phyloP scores from a whole-genome alignment of 2,888 invertebrate species.

The Hemithea aestivaria region DNA sequence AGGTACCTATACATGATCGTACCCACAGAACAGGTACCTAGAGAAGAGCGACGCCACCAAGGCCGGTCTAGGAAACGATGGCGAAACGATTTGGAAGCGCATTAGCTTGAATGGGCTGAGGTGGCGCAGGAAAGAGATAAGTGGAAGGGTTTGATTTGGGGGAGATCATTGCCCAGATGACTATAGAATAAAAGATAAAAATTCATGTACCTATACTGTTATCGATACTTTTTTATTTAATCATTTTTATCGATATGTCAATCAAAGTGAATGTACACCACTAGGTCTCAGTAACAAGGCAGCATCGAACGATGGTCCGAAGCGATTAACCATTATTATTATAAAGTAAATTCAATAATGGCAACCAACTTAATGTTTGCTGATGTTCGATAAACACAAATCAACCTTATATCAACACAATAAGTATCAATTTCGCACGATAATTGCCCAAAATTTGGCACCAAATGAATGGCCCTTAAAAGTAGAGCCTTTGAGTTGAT shows the following conservation, averaged over 20 bases:
- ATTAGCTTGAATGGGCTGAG: too few relatives aligned
- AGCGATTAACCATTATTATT: conserved; percentile 78
- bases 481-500: conserved; percentile 11
- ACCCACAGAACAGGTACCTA: too few relatives aligned
- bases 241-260: conserved; percentile 16
- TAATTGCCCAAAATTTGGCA: conserved; percentile 30
- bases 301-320: conserved; percentile 70
- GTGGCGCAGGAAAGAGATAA: too few relatives aligned
- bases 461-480: conserved; percentile 20
- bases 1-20: too few relatives aligned
- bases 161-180: too few relatives aligned
- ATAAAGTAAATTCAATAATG: conserved; percentile 79
- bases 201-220: too few relatives aligned
- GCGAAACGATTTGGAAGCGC: too few relatives aligned
- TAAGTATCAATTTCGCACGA: conserved; percentile 36
- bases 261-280: conserved; percentile 27
- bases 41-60: too few relatives aligned
- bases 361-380: conserved; percentile 70
- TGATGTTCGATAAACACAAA: conserved; percentile 38
- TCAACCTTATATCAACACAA: conserved; percentile 31
- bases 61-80: too few relatives aligned
- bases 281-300: conserved; percentile 65
- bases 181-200: too few relatives aligned
- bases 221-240: too few relatives aligned
- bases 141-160: too few relatives aligned